Conservation (phyloP, 1,140 invertebrate genomes). For the Drosophila hydei region DNA sequence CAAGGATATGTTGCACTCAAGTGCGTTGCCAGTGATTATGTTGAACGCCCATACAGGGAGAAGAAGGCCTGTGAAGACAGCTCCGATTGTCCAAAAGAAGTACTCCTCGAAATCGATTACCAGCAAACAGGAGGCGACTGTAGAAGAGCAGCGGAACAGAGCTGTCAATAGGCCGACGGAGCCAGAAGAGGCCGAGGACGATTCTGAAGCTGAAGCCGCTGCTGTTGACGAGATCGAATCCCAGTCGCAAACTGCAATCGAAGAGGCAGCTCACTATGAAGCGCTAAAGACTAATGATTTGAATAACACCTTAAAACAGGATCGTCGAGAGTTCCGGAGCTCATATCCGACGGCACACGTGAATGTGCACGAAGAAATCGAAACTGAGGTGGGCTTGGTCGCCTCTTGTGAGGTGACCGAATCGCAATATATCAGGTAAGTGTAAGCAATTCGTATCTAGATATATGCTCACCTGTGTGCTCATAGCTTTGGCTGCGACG, state of each 20-base stretch:
- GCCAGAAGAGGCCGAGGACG: not conserved
- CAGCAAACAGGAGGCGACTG: not conserved
- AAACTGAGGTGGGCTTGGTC: constrained; percentile 16
- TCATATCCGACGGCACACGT: constrained; percentile 47
- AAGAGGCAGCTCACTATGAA: not conserved
- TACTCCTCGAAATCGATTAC: not conserved
- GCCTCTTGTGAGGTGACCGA: constrained; percentile 59
- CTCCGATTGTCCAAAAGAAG: not conserved
- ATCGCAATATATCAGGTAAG: constrained; percentile 45
- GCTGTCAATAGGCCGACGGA: not conserved
- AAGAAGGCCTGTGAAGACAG: not conserved
- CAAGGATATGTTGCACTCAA: not conserved
- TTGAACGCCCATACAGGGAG: not conserved
- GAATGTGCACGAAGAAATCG: no score
- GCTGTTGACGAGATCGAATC: not conserved
- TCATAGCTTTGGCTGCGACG: constrained; percentile 2
- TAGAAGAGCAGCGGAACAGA: not conserved
- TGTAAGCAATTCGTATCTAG: not conserved
- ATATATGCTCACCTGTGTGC: not conserved
- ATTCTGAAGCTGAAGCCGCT: not conserved
- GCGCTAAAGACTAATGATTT: not conserved
- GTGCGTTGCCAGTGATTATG: constrained; percentile 1
- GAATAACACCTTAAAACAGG: not conserved
- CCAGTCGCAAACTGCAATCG: not conserved
- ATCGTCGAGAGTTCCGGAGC: constrained; percentile 20